These are phyloP conservation scores for Enteromius anoplus DNA, from an alignment of 2,797 vertebrate genomes.

Conservation along the genomic window DNA sequence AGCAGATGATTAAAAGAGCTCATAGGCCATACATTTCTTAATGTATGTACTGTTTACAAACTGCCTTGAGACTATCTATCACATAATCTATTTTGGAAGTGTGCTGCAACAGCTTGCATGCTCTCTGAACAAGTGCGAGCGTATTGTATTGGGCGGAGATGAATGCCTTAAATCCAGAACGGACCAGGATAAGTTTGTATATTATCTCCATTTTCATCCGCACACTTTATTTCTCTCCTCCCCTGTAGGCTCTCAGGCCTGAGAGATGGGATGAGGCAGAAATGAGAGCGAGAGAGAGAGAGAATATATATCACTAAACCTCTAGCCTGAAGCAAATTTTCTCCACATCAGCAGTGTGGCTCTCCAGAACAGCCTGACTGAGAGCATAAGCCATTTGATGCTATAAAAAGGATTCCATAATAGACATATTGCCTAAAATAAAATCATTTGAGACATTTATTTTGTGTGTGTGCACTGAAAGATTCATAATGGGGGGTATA, in stretches of 20 bases:
- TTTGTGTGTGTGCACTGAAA: neutral
- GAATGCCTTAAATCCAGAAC: slow-evolving; percentile 56
- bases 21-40: slow-evolving; percentile 19
- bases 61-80: slow-evolving; percentile 25
- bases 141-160: slow-evolving; percentile 55
- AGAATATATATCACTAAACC: slow-evolving; percentile 40
- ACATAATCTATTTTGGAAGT: slow-evolving; percentile 41
- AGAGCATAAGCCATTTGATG: slow-evolving; percentile 41
- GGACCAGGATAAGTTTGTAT: slow-evolving; percentile 63
- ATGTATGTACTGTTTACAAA: slow-evolving; percentile 42
- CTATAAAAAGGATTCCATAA: slow-evolving; percentile 43
- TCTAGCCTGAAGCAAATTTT: slow-evolving; percentile 46
- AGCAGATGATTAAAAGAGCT: slow-evolving; percentile 40
- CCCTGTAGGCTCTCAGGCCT: slow-evolving; percentile 43
- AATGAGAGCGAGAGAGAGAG: slow-evolving; percentile 16
- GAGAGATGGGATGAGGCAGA: slow-evolving; percentile 47
- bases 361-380: slow-evolving; percentile 35
- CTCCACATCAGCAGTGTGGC: slow-evolving; percentile 44
- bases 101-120: slow-evolving; percentile 49
- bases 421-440: slow-evolving; percentile 44
- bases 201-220: slow-evolving; percentile 57
- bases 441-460: slow-evolving; percentile 42
- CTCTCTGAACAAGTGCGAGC: slow-evolving; percentile 49
- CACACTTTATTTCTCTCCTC: slow-evolving; percentile 59
- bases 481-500: slow-evolving; percentile 31